A percentile compares a stretch with the other conserved stretches of the same genome.
Evolutionary conservation across 2,113 vertebrate genomes (phyloP).

Genomic region (Larimichthys polyactis): DNA sequence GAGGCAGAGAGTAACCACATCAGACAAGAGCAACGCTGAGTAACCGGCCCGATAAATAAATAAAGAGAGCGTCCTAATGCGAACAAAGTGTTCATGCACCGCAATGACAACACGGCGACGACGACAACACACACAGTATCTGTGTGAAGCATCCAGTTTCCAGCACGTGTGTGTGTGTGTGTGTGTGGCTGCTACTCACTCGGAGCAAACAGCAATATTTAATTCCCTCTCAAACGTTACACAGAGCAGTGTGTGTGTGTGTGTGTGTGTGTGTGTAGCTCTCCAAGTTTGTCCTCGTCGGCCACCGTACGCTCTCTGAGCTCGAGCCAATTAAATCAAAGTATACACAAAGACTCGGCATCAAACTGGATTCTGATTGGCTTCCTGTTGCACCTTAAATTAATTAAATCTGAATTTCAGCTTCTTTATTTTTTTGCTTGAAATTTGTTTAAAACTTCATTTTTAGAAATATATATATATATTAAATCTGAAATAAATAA

Average conservation of each 20-base stretch:
- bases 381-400: conserved; percentile 4
- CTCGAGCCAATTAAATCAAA: conserved; percentile 44
- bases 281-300: conserved; percentile 13
- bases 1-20: conserved; percentile 58
- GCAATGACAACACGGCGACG: conserved; percentile 39
- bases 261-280: not conserved
- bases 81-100: conserved; percentile 39
- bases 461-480: too few species aligned
- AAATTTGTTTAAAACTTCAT: not conserved
- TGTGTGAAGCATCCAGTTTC: not conserved
- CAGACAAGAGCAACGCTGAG: conserved; percentile 63
- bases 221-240: not conserved
- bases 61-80: conserved; percentile 46
- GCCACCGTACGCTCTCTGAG: conserved; percentile 34
- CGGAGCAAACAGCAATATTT: not conserved
- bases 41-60: conserved; percentile 64
- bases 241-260: not conserved
- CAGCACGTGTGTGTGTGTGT: not conserved
- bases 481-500: not conserved
- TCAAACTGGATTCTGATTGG: conserved; percentile 45
- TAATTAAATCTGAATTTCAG: not conserved
- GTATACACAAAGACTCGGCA: conserved; percentile 38
- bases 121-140: conserved; percentile 1
- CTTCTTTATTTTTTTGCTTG: not conserved
- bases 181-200: not conserved